phyloP scores from a whole-genome alignment of 2,888 invertebrate genomes.

The Platycheirus albimanus region DNA sequence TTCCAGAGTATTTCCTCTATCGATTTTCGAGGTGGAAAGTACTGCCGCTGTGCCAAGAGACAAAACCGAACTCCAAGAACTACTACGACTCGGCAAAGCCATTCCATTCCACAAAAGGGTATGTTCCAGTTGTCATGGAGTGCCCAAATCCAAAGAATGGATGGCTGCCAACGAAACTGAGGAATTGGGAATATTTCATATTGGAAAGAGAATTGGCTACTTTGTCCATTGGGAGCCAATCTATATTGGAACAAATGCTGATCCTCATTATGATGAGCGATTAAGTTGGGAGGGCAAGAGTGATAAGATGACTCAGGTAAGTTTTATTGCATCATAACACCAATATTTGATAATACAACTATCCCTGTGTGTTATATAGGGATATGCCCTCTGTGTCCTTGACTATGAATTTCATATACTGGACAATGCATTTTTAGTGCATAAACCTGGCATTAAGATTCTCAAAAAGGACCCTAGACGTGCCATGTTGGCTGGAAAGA shows the following conservation, averaged over 20 bases:
- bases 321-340: background rate
- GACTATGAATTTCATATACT: slow-evolving; percentile 96
- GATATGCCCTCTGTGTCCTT: slow-evolving; percentile 93
- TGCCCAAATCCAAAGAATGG: slow-evolving; percentile 94
- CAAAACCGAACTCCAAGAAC: slow-evolving; percentile 88
- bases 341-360: background rate
- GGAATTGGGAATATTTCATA: slow-evolving; percentile 90
- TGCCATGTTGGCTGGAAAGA: slow-evolving; percentile 89
- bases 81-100: slow-evolving; percentile 90
- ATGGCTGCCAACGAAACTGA: slow-evolving; percentile 88
- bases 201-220: slow-evolving; percentile 91
- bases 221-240: slow-evolving; percentile 96
- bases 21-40: slow-evolving; percentile 93
- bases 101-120: slow-evolving; percentile 96
- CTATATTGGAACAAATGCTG: slow-evolving; percentile 94
- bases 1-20: slow-evolving; percentile 91
- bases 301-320: slow-evolving; percentile 97
- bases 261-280: slow-evolving; percentile 94
- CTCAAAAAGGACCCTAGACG: slow-evolving; percentile 91
- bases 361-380: slow-evolving; percentile 83
- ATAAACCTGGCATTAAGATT: slow-evolving; percentile 95
- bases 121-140: slow-evolving; percentile 94
- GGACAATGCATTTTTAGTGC: slow-evolving; percentile 96
- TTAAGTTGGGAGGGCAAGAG: slow-evolving; percentile 97
- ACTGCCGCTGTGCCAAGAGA: slow-evolving; percentile 86